Evolutionary conservation across 2,797 vertebrate species (phyloP), one percentile per base, ranked within the genome.

Genomic region (Periophthalmus magnuspinnatus): DNA sequence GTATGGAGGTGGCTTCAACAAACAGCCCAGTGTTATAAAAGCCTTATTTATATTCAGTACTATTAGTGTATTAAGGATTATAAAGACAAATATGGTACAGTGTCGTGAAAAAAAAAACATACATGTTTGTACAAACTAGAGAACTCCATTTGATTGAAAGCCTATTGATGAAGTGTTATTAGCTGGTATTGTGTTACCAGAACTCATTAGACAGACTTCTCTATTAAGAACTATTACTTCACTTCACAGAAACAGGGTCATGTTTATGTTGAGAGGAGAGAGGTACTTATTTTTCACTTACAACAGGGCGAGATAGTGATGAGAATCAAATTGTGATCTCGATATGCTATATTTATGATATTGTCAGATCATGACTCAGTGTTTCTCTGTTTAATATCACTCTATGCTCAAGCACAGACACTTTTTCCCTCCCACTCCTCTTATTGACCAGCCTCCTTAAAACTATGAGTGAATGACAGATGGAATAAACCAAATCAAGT

Each of bases 101-200:
- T 52, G 22, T 14, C 28, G 17, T 28, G 21, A 65, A 7, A 36
- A 34, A 3, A 28, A 13, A 6, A 3, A 11, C 61, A 67, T 6
- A 55, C 17, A 28, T 68, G 57, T 58, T 24, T 45, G 56, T 34
- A 60, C 21, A 63, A 63, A 65, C 7, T 54, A 33, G 7, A 28
- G 2, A 67, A 69, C 72, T 70, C 59, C 22, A 72, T 54, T 65
- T 66, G 71, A 6, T 55, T 57, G 52, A 48, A 54, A 67, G 50
- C 9, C 36, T 21, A 75, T 72, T 69, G 47, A 68, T 60, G 56
- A 61, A 52, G 2, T 21, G 13, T 10, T 24, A 21, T 36, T 50
- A 65, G 36, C 34, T 61, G 62, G 54, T 16, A 6, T 60, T n/a
- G 32, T 19, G 58, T 52, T 65, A 28, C 59, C 17, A 33, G 22